These are phyloP conservation scores for Podarcis muralis DNA, from an alignment of 2,113 vertebrate species.

Conservation along the genomic window DNA sequence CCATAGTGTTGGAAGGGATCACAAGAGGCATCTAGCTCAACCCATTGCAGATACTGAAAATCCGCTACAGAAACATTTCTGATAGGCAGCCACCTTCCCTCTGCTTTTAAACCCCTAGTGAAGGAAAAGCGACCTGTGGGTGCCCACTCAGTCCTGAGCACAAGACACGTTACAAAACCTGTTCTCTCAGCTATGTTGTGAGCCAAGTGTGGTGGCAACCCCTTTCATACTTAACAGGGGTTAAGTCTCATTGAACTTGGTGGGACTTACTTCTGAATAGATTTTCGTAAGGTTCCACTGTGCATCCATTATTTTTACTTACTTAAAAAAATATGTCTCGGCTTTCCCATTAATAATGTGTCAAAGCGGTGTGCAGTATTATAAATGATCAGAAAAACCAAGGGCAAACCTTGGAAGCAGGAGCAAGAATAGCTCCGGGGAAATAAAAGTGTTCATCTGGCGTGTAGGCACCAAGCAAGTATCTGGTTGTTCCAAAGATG, in stretches of 20 bases:
- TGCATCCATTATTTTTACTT: not conserved
- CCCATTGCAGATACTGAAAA: too few species aligned
- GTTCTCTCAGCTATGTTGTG: not conserved
- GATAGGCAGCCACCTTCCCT: too few species aligned
- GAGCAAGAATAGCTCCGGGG: not conserved
- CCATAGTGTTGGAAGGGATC: too few species aligned
- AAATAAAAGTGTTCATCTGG: not conserved
- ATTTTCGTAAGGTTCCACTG: not conserved
- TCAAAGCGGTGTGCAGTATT: not conserved
- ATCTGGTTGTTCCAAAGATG: not conserved
- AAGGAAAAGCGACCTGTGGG: not conserved
- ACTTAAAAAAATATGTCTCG: not conserved
- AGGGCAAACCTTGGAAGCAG: not conserved
- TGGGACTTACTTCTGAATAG: not conserved
- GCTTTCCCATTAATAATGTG: not conserved
- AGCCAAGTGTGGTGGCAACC: not conserved
- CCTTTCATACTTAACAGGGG: not conserved
- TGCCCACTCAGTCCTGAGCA: not conserved
- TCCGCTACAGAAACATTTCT: too few species aligned
- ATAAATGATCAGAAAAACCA: not conserved
- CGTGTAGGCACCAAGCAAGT: not conserved
- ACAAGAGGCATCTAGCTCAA: too few species aligned
- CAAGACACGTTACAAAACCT: not conserved
- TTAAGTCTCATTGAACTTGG: not conserved
- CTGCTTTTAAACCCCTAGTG: too few species aligned